A percentile compares a stretch with the other conserved stretches of the same genome.
phyloP scores from a whole-genome alignment of 2,113 vertebrate genomes.

The Steatornis caripensis region DNA sequence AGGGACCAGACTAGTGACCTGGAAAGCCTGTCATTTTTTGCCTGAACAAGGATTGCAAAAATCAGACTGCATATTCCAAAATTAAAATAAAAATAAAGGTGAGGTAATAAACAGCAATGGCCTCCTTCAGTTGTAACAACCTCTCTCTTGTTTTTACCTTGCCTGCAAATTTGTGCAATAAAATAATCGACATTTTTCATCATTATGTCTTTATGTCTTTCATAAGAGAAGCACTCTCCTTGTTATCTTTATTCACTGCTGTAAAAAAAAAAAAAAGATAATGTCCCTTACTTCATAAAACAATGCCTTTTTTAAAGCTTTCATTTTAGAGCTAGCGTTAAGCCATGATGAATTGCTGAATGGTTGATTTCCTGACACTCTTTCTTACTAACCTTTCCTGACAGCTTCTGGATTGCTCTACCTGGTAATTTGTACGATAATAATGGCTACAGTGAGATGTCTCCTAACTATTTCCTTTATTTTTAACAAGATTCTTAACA shows the following conservation, averaged over 20 bases:
- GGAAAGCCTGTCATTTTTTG: not conserved
- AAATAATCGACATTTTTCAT: slow-evolving; percentile 62
- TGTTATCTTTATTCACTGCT: slow-evolving; percentile 73
- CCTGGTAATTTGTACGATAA: slow-evolving; percentile 92
- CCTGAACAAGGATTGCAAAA: not conserved
- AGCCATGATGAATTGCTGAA: slow-evolving; percentile 93
- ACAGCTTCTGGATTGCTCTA: slow-evolving; percentile 95
- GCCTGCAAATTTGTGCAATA: slow-evolving; percentile 16
- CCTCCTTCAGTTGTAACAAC: slow-evolving; percentile 12
- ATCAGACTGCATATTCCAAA: not conserved
- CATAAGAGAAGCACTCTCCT: slow-evolving; percentile 37
- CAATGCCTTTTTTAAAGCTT: slow-evolving; percentile 79
- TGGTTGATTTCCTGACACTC: slow-evolving; percentile 86
- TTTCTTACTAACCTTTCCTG: slow-evolving; percentile 92
- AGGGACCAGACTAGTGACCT: not conserved
- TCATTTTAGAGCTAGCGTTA: slow-evolving; percentile 83
- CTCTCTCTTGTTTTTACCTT: slow-evolving; percentile 18
- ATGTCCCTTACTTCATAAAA: slow-evolving; percentile 80
- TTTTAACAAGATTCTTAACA: slow-evolving; percentile 97
- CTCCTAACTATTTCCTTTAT: slow-evolving; percentile 79
- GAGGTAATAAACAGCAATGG: not conserved
- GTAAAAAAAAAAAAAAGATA: slow-evolving; percentile 67
- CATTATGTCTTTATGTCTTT: slow-evolving; percentile 61
- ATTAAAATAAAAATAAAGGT: slow-evolving; percentile 29
- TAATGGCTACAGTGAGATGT: slow-evolving; percentile 91